Conservation (phyloP, 1,140 invertebrate species). For the Anastatus disparis region DNA sequence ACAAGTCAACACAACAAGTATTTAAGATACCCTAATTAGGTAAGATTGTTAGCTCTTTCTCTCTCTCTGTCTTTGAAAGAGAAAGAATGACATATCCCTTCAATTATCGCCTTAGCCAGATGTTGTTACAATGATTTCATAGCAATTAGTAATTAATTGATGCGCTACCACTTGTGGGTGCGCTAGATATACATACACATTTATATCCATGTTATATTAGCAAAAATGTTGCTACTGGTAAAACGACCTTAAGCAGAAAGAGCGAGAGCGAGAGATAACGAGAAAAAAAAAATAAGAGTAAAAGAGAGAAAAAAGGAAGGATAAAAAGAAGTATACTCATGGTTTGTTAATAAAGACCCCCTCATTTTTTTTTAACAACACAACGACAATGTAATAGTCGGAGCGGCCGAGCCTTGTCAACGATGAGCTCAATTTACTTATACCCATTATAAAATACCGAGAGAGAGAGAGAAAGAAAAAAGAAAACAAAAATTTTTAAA, state of each 20-base stretch:
- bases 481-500: too few relatives aligned
- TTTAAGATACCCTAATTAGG: constrained; percentile 25
- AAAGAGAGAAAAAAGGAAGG: background rate
- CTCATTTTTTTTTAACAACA: background rate
- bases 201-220: too few relatives aligned
- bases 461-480: too few relatives aligned
- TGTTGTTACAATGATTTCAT: constrained; percentile 11
- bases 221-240: too few relatives aligned
- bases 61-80: background rate
- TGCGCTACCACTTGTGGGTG: background rate
- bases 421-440: constrained; percentile 7
- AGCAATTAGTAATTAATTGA: constrained; percentile 31
- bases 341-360: constrained; percentile 14
- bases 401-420: too few relatives aligned
- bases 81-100: too few relatives aligned
- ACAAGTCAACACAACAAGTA: background rate
- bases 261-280: background rate
- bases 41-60: background rate
- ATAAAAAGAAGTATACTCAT: background rate
- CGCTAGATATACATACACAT: too few relatives aligned
- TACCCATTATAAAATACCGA: background rate
- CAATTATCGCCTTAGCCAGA: too few relatives aligned
- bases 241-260: too few relatives aligned
- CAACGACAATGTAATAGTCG: background rate
- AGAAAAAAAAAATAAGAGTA: background rate